Conservation (phyloP, 2,797 vertebrate genomes). For the Galaxias olidus region DNA sequence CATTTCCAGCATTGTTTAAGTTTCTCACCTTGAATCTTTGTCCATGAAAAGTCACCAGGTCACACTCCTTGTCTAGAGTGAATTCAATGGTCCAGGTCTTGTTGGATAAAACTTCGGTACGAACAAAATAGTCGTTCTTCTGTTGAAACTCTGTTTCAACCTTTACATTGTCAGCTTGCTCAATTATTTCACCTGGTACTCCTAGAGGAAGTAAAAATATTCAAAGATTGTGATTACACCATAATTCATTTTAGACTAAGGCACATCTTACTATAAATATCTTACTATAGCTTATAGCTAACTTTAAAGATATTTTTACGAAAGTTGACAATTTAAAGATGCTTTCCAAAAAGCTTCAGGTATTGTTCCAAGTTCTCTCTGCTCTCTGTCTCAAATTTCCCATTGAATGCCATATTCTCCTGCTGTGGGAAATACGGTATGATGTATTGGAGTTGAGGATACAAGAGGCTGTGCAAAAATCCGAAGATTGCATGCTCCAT, state of each 20-base stretch:
- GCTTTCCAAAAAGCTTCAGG: too few relatives aligned
- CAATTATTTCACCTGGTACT: too few relatives aligned
- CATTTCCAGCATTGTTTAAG: neutral
- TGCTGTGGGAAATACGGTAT: conserved; percentile 16
- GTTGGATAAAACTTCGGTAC: conserved; percentile 67
- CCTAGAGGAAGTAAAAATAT: too few relatives aligned
- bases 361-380: conserved; percentile 82
- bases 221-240: too few relatives aligned
- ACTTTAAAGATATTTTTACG: too few relatives aligned
- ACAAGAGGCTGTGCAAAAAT: too few relatives aligned
- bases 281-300: too few relatives aligned
- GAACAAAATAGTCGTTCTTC: conserved; percentile 74
- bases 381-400: conserved; percentile 72
- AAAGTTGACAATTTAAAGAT: conserved; percentile 72
- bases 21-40: conserved; percentile 75
- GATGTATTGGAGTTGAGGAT: too few relatives aligned
- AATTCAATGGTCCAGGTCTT: conserved; percentile 70
- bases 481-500: too few relatives aligned
- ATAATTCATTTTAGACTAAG: too few relatives aligned
- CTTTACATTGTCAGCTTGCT: conserved; percentile 34
- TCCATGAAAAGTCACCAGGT: conserved; percentile 73
- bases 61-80: conserved; percentile 68
- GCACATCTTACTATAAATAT: too few relatives aligned
- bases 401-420: conserved; percentile 77
- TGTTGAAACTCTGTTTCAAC: conserved; percentile 72